Base-by-base conservation (phyloP, 2,797 vertebrate genomes). In the Xiphophorus birchmanni region DNA sequence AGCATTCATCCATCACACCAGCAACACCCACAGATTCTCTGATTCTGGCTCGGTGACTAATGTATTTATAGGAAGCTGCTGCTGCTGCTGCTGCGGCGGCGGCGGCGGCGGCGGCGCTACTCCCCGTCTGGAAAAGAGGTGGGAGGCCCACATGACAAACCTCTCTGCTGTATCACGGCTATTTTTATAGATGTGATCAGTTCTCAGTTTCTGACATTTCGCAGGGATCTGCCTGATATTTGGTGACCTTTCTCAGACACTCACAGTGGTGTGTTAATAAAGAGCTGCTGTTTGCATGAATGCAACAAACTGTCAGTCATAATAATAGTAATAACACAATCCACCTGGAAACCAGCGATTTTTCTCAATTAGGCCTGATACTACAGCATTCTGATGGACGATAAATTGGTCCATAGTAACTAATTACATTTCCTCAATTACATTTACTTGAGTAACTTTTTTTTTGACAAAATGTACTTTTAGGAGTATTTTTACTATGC, bases 1-100 rank as follows among this genome's bases (percentile, higher is more conserved):
- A 29, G 35, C 56, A 23, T 73, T 90, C 80, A 79, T 74, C 76
- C 73, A 77, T 80, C 65, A 60, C 37, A 65, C 42, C 80, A 79
- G 40, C 81, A 79, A 75, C 82, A 75, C 90, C 87, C 88, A 82
- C 71, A 75, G 54, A 84, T 82, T 60, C 75, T 84, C 73, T 75
- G 60, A 83, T 82, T 77, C 76, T 87, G 84, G 44, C 77, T 10
- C 29, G 0, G 81, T 92, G 91, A 92, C 84, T 90, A 88, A 90
- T 72, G 79, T 87, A 83, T 84, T 92, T 87, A 78, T 84, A 77
- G 77, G 90, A 90, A 88, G 56, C 21, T 65, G 73, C 18, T 48
- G 73, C 81, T 82, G 42, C 84, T 79, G 37, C 71, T 67, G 0
- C 18, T 65, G 73, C 81, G 82, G 42, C 82, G 76, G 37, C 71